Base-by-base conservation (phyloP, 1,140 invertebrate genomes). In the Tenebrio molitor region DNA sequence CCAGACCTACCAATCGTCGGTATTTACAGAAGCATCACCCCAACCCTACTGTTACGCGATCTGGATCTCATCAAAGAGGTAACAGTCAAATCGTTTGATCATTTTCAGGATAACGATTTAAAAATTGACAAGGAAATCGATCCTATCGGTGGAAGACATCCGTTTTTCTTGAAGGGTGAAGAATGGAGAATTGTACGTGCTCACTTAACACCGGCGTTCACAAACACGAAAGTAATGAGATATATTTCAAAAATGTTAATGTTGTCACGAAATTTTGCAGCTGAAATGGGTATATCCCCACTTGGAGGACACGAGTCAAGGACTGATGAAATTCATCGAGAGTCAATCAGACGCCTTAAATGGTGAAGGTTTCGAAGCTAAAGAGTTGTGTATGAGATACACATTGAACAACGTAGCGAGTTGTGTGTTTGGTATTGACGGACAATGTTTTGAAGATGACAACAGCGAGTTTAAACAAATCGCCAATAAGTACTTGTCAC, bases 171-270 rank as follows among this genome's bases (percentile, higher is more conserved):
- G 4, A 77, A 75, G 12, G 86, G 83, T 2, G 79, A 84, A 2
- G 77, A 81, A 71, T 90, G 89, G 89, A 87, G 86, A 41, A 77
- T 81, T 41, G 83, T 86, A 14, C 77, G 88, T 21, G 78, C 77
- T 1, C 81, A 87, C 19, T 81, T 88, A 33, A 86, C 86, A 21
- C 85, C 87, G 0, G 82, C 84, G 1, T 84, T 89, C 71, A 87
- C 86, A 10, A 83, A 80, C 1, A 79, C 80, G 7, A 78, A 82
- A 14, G 78, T 83, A 72, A 62, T 4, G 67, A 29, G 50, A 70
- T 62, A 3, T 65, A 64, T 76, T 62, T 10, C 33, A 23, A 36
- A 17, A 41, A 39, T 41, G 15, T 10, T 36, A n/a, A 29, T 21
- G 21, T 33, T 36, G 1, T n/a, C n/a, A n/a, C n/a, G n/a, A n/a